These are phyloP conservation scores for Pelvicachromis taeniatus DNA, from an alignment of 2,113 vertebrate genomes.

Conservation along the genomic window DNA sequence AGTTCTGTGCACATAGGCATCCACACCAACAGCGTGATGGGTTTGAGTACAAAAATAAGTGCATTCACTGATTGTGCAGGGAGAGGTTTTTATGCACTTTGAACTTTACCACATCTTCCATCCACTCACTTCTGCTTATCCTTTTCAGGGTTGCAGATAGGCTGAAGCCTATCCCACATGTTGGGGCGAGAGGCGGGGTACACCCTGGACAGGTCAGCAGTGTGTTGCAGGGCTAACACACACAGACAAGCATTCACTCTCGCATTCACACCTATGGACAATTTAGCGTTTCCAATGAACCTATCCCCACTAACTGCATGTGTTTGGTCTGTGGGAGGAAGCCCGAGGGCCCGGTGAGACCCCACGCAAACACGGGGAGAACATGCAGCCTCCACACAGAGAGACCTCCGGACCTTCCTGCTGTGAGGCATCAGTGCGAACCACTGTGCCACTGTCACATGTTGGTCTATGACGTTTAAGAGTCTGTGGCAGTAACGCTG, in stretches of 20 bases:
- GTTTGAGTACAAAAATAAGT: neutral
- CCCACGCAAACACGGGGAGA: accelerated
- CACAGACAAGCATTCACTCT: too few species aligned
- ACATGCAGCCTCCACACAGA: too few species aligned
- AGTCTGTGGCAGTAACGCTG: neutral
- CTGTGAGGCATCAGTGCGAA: too few species aligned
- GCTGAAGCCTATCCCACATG: neutral
- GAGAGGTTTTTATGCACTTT: neutral
- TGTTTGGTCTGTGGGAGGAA: neutral
- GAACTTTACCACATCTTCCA: neutral
- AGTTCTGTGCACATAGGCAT: neutral
- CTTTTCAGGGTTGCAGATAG: too few species aligned
- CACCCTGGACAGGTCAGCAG: neutral
- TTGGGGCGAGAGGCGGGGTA: accelerated
- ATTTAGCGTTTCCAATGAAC: neutral
- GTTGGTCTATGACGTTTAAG: neutral
- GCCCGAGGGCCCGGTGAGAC: accelerated
- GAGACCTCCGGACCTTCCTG: too few species aligned
- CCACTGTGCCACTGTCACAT: neutral
- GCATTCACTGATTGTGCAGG: neutral
- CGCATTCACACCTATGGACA: accelerated
- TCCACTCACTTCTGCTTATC: neutral
- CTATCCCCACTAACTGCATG: accelerated
- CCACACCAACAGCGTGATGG: neutral
- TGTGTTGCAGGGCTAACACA: neutral